Evolutionary conservation across 2,888 invertebrate species (phyloP).

Genomic region (Ametastegia equiseti): DNA sequence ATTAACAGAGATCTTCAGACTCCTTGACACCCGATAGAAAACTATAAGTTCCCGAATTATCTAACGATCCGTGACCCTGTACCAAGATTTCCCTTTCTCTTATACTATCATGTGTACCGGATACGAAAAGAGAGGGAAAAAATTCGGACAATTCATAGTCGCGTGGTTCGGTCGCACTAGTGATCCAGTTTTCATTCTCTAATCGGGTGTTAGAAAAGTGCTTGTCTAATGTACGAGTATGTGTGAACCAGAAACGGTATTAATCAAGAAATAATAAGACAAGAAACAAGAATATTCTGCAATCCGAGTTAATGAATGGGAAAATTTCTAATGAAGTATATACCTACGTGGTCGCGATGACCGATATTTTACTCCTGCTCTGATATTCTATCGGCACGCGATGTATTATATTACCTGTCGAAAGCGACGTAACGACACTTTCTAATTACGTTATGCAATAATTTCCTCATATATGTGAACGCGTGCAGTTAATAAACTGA

Average conservation of each 20-base stretch:
- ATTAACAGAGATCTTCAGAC: not conserved
- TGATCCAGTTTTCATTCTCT: not conserved
- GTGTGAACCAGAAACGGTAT: not conserved
- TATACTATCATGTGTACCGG: too few species aligned
- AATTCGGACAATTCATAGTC: not conserved
- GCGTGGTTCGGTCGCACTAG: not conserved
- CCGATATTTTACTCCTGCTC: not conserved
- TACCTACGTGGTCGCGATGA: not conserved
- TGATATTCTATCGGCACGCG: too few species aligned
- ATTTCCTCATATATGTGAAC: not conserved
- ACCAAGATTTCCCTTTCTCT: conserved; percentile 33
- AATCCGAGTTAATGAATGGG: not conserved
- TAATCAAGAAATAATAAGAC: not conserved
- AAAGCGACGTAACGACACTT: not conserved
- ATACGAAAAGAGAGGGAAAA: not conserved
- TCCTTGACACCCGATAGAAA: not conserved
- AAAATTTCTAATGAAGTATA: not conserved
- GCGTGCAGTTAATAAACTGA: not conserved
- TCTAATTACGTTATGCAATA: not conserved
- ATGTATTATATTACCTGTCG: not conserved
- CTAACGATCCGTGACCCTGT: conserved; percentile 21
- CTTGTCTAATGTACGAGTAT: too few species aligned
- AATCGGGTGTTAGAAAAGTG: not conserved
- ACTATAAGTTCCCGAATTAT: not conserved
- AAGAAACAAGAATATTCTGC: not conserved